These are phyloP conservation scores for Shinisaurus crocodilurus DNA, from an alignment of 2,113 vertebrate genomes.

Conservation along the genomic window DNA sequence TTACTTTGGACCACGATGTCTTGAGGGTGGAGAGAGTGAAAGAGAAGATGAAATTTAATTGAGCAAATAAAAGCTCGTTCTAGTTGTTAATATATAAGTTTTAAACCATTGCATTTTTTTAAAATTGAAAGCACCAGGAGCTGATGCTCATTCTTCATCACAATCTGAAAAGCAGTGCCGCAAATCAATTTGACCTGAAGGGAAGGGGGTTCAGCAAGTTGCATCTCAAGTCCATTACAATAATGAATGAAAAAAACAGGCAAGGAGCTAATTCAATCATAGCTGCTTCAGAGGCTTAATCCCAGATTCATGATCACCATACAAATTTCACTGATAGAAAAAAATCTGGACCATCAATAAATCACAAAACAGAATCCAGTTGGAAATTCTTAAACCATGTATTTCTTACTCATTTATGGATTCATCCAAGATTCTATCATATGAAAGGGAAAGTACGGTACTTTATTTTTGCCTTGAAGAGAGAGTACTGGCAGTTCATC, in stretches of 20 bases:
- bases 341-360: constrained; percentile 29
- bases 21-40: constrained; percentile 24
- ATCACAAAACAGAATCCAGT: constrained; percentile 53
- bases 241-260: constrained; percentile 42
- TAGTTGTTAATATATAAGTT: constrained; percentile 25
- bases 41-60: constrained; percentile 14
- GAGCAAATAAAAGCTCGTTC: constrained; percentile 46
- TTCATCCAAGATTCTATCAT: constrained; percentile 51
- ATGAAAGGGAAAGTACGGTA: constrained; percentile 38
- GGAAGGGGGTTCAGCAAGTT: constrained; percentile 42
- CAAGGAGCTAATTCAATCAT: constrained; percentile 54
- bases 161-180: constrained; percentile 41
- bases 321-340: constrained; percentile 40
- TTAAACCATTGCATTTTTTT: constrained; percentile 43
- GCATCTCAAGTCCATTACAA: constrained; percentile 35
- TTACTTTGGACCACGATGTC: not conserved
- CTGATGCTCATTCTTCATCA: constrained; percentile 28
- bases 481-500: constrained; percentile 46
- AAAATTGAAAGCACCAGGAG: constrained; percentile 32
- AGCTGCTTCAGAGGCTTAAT: constrained; percentile 34
- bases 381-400: constrained; percentile 45
- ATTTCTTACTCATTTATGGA: constrained; percentile 41
- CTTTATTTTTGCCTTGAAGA: constrained; percentile 50
- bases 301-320: constrained; percentile 37
- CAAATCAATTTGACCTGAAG: constrained; percentile 40